Conservation (phyloP, 2,113 vertebrate species). For the Heterotilapia buettikoferi region DNA sequence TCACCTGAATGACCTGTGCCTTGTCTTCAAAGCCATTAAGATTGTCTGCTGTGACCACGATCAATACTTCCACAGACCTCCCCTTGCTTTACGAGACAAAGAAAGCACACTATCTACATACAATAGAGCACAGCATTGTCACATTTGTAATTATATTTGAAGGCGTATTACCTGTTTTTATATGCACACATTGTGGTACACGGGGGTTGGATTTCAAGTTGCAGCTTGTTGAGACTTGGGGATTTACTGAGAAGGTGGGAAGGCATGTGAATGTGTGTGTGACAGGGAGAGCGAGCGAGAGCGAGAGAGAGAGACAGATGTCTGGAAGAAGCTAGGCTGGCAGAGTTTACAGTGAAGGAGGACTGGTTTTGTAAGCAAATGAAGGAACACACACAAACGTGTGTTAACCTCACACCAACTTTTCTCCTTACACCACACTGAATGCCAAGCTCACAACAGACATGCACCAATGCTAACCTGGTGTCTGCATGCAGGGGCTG, state of each 20-base stretch:
- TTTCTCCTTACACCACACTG: not conserved
- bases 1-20: constrained; percentile 24
- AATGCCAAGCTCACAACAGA: constrained; percentile 20
- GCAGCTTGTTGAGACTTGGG: constrained; percentile 15
- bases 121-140: not conserved
- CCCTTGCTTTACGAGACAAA: not conserved
- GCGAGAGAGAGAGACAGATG: constrained; percentile 19
- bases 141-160: not conserved
- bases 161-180: not conserved
- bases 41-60: not conserved
- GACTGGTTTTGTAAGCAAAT: constrained; percentile 36
- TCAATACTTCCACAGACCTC: not conserved
- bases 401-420: constrained; percentile 19
- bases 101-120: not conserved
- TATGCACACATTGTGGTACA: not conserved
- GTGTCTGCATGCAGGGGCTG: not conserved
- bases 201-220: constrained; percentile 9
- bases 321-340: constrained; percentile 24
- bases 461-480: not conserved
- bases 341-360: constrained; percentile 38
- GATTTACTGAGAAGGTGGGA: constrained; percentile 3
- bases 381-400: constrained; percentile 46
- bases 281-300: not conserved
- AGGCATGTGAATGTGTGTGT: not conserved
- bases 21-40: not conserved